Evolutionary conservation across 2,113 vertebrate genomes (phyloP).

Genomic region (Muntiacus muntjak): DNA sequence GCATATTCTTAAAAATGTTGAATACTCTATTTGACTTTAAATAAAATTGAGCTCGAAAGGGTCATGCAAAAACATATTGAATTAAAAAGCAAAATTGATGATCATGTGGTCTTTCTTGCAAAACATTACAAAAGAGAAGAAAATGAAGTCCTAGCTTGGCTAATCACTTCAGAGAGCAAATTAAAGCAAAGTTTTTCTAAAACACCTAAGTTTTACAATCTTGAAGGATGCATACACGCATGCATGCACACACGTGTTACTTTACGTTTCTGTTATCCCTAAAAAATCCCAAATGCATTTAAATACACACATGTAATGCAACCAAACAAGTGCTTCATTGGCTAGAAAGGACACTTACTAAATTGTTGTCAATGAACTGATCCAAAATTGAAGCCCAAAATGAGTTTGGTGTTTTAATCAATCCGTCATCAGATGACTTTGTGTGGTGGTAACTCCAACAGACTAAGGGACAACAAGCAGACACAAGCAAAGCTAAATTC

Average conservation of each 20-base stretch:
- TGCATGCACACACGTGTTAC: not conserved
- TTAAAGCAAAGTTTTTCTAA: not conserved
- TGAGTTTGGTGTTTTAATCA: not conserved
- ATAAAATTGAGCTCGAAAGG: not conserved
- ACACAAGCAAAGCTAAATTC: not conserved
- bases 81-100: not conserved
- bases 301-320: not conserved
- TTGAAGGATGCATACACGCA: fast-evolving
- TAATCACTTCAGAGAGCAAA: not conserved
- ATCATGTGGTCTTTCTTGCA: not conserved
- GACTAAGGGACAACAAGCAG: not conserved
- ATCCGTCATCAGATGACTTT: not conserved
- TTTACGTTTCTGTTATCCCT: not conserved
- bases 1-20: not conserved
- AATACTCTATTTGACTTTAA: not conserved
- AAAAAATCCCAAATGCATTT: not conserved
- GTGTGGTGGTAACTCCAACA: not conserved
- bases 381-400: slow-evolving; percentile 11
- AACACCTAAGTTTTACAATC: not conserved
- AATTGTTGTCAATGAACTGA: slow-evolving; percentile 1
- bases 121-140: not conserved
- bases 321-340: not conserved
- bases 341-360: not conserved
- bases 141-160: not conserved
- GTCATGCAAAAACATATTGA: slow-evolving; percentile 12